phyloP scores from a whole-genome alignment of 1,140 invertebrate genomes.

The Caenorhabditis brenneri region DNA sequence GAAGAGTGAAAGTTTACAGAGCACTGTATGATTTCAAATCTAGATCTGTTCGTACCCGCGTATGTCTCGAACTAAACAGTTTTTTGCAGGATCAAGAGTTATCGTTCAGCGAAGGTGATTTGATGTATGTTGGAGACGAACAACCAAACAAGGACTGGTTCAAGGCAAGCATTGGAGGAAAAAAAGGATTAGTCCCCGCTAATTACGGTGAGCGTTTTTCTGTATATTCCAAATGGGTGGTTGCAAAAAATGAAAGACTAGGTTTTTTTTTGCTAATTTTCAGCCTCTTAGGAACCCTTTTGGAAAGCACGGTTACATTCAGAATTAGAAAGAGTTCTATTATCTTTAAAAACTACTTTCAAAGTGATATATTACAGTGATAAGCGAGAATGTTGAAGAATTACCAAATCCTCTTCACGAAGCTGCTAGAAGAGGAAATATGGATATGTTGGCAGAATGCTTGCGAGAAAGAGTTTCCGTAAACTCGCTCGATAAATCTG shows the following conservation, averaged over 20 bases:
- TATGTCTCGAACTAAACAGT: neutral
- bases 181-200: constrained; percentile 77
- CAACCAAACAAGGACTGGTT: constrained; percentile 75
- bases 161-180: constrained; percentile 76
- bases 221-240: too few relatives aligned
- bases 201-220: constrained; percentile 76
- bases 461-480: constrained; percentile 74
- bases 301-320: too few relatives aligned
- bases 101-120: constrained; percentile 78
- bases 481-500: constrained; percentile 78
- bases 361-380: constrained; percentile 63
- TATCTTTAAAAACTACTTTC: too few relatives aligned
- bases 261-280: too few relatives aligned
- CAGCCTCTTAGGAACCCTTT: too few relatives aligned
- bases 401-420: constrained; percentile 78
- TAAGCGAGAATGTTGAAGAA: constrained; percentile 77
- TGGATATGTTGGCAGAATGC: constrained; percentile 77
- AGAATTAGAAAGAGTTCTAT: too few relatives aligned
- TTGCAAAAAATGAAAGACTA: too few relatives aligned
- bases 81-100: constrained; percentile 72
- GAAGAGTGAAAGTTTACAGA: constrained; percentile 76
- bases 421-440: constrained; percentile 78
- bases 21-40: constrained; percentile 76
- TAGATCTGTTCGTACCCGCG: constrained; percentile 74
- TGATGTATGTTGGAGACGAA: constrained; percentile 77